Conservation (phyloP, 1,140 invertebrate species). For the Drosophila suzukii region DNA sequence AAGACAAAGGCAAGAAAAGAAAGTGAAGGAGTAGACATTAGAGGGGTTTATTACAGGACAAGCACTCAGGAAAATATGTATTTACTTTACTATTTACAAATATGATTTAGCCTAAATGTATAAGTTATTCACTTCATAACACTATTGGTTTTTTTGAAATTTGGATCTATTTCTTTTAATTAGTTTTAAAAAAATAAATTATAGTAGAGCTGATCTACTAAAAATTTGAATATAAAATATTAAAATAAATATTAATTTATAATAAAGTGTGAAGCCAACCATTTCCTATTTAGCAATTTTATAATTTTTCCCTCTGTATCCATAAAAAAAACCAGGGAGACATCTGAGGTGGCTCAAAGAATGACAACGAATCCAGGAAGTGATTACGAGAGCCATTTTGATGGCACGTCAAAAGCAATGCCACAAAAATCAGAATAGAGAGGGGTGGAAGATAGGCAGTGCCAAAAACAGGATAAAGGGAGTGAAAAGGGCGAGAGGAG, state of each 20-base stretch:
- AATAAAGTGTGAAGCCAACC: not conserved
- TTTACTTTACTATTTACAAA: not conserved
- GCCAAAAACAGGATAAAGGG: not conserved
- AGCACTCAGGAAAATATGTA: not conserved
- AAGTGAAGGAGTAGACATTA: constrained; percentile 45
- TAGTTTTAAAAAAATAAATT: too few species aligned
- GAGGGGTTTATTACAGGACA: constrained; percentile 37
- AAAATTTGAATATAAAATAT: not conserved
- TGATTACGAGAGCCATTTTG: constrained; percentile 79
- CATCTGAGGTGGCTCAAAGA: constrained; percentile 8
- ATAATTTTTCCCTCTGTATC: not conserved
- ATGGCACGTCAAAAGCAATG: constrained; percentile 66
- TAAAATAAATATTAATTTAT: not conserved
- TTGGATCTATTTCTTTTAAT: too few species aligned
- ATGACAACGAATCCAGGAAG: constrained; percentile 51
- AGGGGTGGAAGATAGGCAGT: not conserved
- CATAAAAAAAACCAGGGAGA: too few species aligned
- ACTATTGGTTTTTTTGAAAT: not conserved
- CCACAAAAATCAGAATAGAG: constrained; percentile 35
- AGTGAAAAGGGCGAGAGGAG: constrained; percentile 7
- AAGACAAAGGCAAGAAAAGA: constrained; percentile 60
- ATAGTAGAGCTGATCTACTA: not conserved
- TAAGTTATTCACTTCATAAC: too few species aligned
- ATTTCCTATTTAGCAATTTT: not conserved
- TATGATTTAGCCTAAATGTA: too few species aligned